Evolutionary conservation across 1,140 invertebrate genomes (phyloP).

Genomic region (Hyles euphorbiae): DNA sequence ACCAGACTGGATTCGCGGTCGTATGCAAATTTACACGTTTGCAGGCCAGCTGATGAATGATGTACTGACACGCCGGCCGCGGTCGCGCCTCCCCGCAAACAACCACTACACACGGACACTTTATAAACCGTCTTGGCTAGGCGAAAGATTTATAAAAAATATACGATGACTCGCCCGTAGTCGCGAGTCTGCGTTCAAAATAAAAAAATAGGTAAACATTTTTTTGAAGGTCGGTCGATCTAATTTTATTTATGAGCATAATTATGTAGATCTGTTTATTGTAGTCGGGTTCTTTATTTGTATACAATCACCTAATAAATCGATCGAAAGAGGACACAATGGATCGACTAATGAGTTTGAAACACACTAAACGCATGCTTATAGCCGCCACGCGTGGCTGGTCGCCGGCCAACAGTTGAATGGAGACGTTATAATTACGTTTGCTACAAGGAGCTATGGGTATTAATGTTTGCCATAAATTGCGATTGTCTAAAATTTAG

Average conservation of each 20-base stretch:
- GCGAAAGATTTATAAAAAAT: slow-evolving; percentile 3
- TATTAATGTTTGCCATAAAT: background rate
- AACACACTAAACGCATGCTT: background rate
- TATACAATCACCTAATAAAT: too few relatives aligned
- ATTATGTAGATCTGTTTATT: slow-evolving; percentile 13
- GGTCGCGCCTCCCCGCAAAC: slow-evolving; percentile 5
- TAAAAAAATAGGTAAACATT: slow-evolving; percentile 16
- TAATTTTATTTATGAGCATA: slow-evolving; percentile 17
- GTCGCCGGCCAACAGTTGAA: slow-evolving; percentile 7
- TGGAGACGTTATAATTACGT: slow-evolving; percentile 1
- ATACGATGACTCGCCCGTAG: background rate
- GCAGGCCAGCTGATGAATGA: slow-evolving; percentile 60
- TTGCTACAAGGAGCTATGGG: background rate
- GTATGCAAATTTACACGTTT: slow-evolving; percentile 61
- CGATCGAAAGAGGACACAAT: slow-evolving; percentile 3
- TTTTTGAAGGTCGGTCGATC: slow-evolving; percentile 15
- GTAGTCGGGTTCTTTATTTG: slow-evolving; percentile 5
- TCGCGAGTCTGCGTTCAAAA: too few relatives aligned
- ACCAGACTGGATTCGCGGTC: slow-evolving; percentile 38
- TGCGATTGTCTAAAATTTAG: background rate
- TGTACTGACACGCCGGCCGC: slow-evolving; percentile 37
- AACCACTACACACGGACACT: background rate
- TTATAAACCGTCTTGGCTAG: background rate
- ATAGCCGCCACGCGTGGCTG: background rate
- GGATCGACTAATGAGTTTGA: slow-evolving; percentile 5